A percentile compares a stretch with the other conserved stretches of the same genome.
phyloP scores from a whole-genome alignment of 2,797 vertebrate species.

The Chloroceryle amazona region DNA sequence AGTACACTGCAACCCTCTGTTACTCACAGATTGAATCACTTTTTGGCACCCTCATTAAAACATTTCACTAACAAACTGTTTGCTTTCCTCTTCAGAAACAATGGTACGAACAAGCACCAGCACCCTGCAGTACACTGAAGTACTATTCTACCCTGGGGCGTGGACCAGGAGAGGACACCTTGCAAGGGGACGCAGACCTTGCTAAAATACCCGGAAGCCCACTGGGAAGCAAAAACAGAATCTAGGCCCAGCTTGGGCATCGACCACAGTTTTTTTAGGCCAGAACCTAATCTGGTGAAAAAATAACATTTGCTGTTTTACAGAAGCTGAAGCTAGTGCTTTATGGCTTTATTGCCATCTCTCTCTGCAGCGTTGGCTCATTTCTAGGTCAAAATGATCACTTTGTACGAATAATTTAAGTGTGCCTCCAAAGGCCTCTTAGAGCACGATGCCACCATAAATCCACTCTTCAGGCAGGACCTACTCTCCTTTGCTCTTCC shows the following conservation, averaged over 20 bases:
- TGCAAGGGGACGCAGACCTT: not conserved
- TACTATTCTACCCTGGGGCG: too few relatives aligned
- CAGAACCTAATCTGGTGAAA: not conserved
- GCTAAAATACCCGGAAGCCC: not conserved
- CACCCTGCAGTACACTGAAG: not conserved
- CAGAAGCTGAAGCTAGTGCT: not conserved
- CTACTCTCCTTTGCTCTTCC: not conserved
- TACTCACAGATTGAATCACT: not conserved
- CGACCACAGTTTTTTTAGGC: not conserved
- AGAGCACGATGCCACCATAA: fast-evolving
- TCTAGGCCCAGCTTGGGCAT: not conserved
- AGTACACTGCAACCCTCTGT: not conserved
- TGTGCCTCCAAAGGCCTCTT: not conserved
- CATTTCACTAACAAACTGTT: not conserved
- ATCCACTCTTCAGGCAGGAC: not conserved
- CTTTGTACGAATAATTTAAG: not conserved
- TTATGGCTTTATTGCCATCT: not conserved
- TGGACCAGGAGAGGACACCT: not conserved
- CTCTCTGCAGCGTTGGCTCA: not conserved
- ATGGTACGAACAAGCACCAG: fast-evolving
- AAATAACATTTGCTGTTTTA: not conserved
- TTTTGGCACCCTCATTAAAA: not conserved
- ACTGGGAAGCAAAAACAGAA: not conserved
- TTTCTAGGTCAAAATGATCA: not conserved
- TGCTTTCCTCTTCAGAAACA: not conserved